Conservation (phyloP, 2,888 invertebrate genomes). For the Norana najaformis region DNA sequence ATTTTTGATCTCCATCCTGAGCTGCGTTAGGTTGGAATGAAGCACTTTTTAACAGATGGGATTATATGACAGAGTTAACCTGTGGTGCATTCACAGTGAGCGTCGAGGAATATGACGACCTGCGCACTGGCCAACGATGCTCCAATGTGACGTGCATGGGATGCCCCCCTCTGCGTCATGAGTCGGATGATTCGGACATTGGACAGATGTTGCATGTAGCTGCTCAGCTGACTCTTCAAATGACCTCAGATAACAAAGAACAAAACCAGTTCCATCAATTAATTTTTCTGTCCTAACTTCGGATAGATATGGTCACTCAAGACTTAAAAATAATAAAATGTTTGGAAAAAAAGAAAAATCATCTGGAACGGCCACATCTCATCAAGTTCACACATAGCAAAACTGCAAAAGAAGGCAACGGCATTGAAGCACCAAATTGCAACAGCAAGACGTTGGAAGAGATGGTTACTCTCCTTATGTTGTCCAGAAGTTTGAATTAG, state of each 20-base stretch:
- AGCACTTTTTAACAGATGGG: conserved; percentile 39
- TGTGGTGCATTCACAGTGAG: conserved; percentile 92
- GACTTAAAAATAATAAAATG: too few relatives aligned
- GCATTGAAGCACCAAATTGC: too few relatives aligned
- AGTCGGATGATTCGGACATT: conserved; percentile 94
- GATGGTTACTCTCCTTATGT: too few relatives aligned
- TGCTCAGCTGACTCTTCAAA: conserved; percentile 85
- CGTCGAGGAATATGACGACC: conserved; percentile 93
- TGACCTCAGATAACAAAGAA: conserved; percentile 72
- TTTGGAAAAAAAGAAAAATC: neutral
- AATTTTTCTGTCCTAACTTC: too few relatives aligned
- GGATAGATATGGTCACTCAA: too few relatives aligned
- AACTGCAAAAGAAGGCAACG: too few relatives aligned
- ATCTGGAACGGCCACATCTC: neutral
- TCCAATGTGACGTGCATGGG: conserved; percentile 88
- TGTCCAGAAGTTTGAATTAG: too few relatives aligned
- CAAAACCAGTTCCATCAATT: neutral
- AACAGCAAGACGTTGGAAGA: too few relatives aligned
- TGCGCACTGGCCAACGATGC: conserved; percentile 81
- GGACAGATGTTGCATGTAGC: conserved; percentile 76
- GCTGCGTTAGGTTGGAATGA: too few relatives aligned
- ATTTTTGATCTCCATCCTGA: too few relatives aligned
- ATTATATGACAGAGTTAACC: conserved; percentile 47
- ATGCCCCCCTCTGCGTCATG: conserved; percentile 83
- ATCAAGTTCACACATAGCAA: too few relatives aligned